Conservation (phyloP, 1,140 invertebrate genomes). For the Eriosoma lanigerum region DNA sequence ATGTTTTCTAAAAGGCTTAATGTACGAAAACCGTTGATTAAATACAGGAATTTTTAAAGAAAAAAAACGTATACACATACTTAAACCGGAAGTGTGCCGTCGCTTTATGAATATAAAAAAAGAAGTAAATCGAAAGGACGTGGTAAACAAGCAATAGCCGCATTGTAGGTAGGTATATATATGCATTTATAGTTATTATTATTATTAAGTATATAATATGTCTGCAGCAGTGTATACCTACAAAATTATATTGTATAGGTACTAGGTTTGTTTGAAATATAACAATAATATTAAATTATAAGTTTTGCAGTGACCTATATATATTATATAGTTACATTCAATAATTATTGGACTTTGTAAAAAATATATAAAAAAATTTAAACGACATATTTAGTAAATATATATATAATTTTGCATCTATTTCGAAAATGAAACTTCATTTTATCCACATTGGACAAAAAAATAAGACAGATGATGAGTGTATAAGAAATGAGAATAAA, state of each 20-base stretch:
- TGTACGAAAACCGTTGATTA: slow-evolving; percentile 43
- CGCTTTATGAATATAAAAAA: slow-evolving; percentile 40
- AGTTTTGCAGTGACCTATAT: not conserved
- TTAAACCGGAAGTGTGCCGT: slow-evolving; percentile 51
- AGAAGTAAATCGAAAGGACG: slow-evolving; percentile 15
- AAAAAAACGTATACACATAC: slow-evolving; percentile 29
- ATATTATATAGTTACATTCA: too few relatives aligned
- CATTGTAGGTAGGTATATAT: not conserved
- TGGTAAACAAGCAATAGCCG: not conserved
- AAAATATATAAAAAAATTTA: not conserved
- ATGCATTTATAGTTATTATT: not conserved
- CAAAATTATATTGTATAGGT: too few relatives aligned
- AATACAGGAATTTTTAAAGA: slow-evolving; percentile 20
- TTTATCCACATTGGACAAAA: too few relatives aligned
- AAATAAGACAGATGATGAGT: too few relatives aligned
- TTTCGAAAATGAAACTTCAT: too few relatives aligned
- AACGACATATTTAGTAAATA: too few relatives aligned
- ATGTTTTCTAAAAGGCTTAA: slow-evolving; percentile 46
- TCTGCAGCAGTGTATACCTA: too few relatives aligned
- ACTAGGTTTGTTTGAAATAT: not conserved
- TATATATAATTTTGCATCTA: too few relatives aligned
- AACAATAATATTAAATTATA: not conserved
- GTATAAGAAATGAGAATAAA: too few relatives aligned
- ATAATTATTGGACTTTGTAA: too few relatives aligned
- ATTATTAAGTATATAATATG: not conserved